phyloP scores from a whole-genome alignment of 2,797 vertebrate genomes.

The Echeneis naucrates region DNA sequence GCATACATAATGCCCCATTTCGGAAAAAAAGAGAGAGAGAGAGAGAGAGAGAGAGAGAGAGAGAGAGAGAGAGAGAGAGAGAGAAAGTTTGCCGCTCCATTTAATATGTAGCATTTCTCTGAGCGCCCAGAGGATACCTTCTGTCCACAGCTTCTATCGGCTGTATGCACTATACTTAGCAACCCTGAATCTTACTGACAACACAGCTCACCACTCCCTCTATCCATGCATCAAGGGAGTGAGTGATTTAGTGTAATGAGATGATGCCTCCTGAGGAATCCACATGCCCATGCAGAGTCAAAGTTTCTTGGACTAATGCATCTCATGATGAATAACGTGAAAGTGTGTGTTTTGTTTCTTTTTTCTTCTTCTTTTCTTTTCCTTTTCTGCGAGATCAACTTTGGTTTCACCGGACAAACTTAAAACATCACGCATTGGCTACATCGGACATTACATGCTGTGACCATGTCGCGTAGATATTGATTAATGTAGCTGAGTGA shows the following conservation, averaged over 20 bases:
- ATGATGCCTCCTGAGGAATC: constrained; percentile 69
- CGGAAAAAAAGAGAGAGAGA: constrained; percentile 53
- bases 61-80: too few species aligned
- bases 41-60: constrained; percentile 54
- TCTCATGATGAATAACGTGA: constrained; percentile 71
- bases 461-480: constrained; percentile 62
- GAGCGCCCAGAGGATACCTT: constrained; percentile 70
- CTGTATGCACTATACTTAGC: constrained; percentile 68
- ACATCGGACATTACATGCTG: constrained; percentile 65
- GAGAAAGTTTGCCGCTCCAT: constrained; percentile 71
- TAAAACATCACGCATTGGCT: constrained; percentile 56
- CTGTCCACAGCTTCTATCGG: constrained; percentile 63
- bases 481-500: constrained; percentile 76
- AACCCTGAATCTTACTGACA: constrained; percentile 53
- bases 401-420: constrained; percentile 65
- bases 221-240: constrained; percentile 61
- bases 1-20: constrained; percentile 80
- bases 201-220: constrained; percentile 51
- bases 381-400: constrained; percentile 67
- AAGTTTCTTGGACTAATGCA: constrained; percentile 64
- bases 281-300: constrained; percentile 57
- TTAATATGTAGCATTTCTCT: constrained; percentile 70
- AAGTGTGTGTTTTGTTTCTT: too few species aligned
- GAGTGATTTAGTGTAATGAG: constrained; percentile 73
- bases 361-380: too few species aligned